Conservation (phyloP, 2,888 invertebrate species). For the Agrilus cyanescens region DNA sequence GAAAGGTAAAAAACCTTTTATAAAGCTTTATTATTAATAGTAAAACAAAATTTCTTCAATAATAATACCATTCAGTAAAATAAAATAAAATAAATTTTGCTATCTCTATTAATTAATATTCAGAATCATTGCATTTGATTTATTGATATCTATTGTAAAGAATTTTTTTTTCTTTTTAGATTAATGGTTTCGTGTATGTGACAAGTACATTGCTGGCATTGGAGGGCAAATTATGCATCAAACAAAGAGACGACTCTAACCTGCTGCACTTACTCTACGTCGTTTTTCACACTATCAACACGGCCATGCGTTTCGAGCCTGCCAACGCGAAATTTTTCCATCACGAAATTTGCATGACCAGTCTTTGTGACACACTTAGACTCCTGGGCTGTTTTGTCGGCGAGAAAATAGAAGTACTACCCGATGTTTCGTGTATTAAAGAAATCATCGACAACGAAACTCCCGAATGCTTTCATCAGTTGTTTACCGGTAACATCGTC, state of each 20-base stretch:
- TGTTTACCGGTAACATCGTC: constrained; percentile 66
- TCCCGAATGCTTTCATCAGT: constrained; percentile 48
- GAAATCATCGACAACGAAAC: constrained; percentile 14
- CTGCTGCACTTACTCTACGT: constrained; percentile 69
- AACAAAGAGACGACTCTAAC: constrained; percentile 40
- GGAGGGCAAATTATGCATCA: constrained; percentile 61
- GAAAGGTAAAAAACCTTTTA: constrained; percentile 52
- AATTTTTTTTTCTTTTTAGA: constrained; percentile 29
- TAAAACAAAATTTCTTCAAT: not conserved
- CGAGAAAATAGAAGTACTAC: constrained; percentile 25
- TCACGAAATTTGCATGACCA: constrained; percentile 91
- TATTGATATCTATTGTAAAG: not conserved
- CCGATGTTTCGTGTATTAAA: constrained; percentile 20
- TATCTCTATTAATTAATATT: too few relatives aligned
- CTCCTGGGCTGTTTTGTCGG: constrained; percentile 76
- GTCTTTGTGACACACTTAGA: constrained; percentile 84
- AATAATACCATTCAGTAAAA: too few relatives aligned
- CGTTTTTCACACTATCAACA: constrained; percentile 88
- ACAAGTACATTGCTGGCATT: constrained; percentile 89
- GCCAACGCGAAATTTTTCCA: constrained; percentile 98
- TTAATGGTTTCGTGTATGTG: constrained; percentile 95
- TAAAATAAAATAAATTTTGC: too few relatives aligned
- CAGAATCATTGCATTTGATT: too few relatives aligned
- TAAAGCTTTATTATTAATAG: constrained; percentile 2
- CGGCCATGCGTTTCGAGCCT: constrained; percentile 98